Percentiles rank a stretch among this genome's conserved stretches.
Conservation (phyloP, 2,113 vertebrate genomes). For the Theristicus caerulescens region DNA sequence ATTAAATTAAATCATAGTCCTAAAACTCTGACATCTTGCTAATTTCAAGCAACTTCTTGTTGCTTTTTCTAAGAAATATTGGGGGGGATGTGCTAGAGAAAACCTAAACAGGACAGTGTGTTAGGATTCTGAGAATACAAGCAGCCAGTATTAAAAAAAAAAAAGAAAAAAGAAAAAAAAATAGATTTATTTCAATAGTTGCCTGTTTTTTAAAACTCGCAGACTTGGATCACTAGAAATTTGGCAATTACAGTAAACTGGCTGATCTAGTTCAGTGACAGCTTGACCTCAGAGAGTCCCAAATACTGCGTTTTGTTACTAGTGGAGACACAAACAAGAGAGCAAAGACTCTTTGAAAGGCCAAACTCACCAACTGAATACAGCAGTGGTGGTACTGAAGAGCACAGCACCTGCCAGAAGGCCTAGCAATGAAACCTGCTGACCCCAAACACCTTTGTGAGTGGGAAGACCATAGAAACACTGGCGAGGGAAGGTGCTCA, state of each 20-base stretch:
- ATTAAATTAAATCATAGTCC: not conserved
- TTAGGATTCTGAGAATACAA: not conserved
- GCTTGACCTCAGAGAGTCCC: not conserved
- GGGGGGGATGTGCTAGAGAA: not conserved
- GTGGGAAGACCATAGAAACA: not conserved
- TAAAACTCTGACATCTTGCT: not conserved
- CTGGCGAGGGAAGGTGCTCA: not conserved
- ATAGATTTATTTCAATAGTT: not conserved
- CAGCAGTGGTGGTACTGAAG: not conserved
- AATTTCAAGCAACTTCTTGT: not conserved
- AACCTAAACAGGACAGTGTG: not conserved
- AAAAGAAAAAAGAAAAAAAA: fast-evolving
- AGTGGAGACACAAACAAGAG: not conserved
- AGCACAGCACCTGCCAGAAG: not conserved
- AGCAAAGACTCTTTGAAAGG: not conserved
- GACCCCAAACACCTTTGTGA: not conserved
- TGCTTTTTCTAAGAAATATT: not conserved
- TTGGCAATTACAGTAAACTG: not conserved
- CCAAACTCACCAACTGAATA: not conserved
- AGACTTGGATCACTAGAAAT: not conserved
- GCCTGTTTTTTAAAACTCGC: not conserved
- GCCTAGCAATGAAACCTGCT: not conserved
- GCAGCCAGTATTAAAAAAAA: not conserved
- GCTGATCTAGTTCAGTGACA: not conserved
- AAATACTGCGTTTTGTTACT: not conserved